Evolutionary conservation across 2,888 invertebrate species (phyloP).

Genomic region (Ophion costatus): DNA sequence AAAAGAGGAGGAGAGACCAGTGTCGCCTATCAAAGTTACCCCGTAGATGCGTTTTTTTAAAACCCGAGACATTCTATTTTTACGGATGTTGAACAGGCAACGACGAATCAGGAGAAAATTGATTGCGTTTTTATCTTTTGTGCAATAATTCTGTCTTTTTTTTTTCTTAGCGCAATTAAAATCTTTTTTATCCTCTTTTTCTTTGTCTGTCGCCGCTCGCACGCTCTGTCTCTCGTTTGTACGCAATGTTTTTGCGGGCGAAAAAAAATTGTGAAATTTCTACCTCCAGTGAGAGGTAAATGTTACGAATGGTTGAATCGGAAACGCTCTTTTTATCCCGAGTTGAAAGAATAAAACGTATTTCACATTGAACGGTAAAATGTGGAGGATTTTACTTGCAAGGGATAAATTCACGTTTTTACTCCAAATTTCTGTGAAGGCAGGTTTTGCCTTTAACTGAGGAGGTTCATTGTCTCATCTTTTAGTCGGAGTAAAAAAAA

Average conservation of each 20-base stretch:
- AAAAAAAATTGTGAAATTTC: not conserved
- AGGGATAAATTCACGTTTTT: not conserved
- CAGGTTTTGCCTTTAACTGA: not conserved
- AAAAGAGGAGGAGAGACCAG: slow-evolving; percentile 1
- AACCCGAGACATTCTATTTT: slow-evolving; percentile 7
- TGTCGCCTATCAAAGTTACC: slow-evolving; percentile 34
- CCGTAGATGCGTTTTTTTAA: slow-evolving; percentile 35
- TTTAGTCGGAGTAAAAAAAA: too few relatives aligned
- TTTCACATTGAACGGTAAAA: not conserved
- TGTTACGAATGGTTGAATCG: not conserved
- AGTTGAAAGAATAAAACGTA: not conserved
- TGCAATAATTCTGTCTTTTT: slow-evolving; percentile 32
- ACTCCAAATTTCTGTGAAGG: not conserved
- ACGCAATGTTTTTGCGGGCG: not conserved
- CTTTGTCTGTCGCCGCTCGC: not conserved
- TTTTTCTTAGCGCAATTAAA: slow-evolving; percentile 7
- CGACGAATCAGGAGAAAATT: slow-evolving; percentile 26
- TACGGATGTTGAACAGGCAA: slow-evolving; percentile 9
- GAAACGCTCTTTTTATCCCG: not conserved
- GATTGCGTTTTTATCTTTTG: slow-evolving; percentile 31
- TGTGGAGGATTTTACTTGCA: not conserved
- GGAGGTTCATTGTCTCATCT: not conserved
- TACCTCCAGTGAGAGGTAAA: not conserved
- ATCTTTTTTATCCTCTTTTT: not conserved
- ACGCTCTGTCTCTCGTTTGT: not conserved